Evolutionary conservation across 1,140 invertebrate species (phyloP).

Genomic region (Zaprionus ornatus): DNA sequence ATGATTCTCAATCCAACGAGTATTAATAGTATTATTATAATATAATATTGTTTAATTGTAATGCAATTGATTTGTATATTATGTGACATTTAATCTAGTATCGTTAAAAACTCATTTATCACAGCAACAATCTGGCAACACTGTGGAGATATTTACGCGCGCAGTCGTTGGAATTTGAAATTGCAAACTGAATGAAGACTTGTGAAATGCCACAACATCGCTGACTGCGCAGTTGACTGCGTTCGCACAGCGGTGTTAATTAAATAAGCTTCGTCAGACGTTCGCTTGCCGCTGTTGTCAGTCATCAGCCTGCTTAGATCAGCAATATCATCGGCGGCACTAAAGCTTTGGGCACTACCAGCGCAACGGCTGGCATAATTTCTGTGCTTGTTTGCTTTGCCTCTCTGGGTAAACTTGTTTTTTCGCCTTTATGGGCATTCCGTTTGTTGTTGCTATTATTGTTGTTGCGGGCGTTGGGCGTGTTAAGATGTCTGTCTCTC

Average conservation of each 20-base stretch:
- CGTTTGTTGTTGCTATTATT: constrained; percentile 19
- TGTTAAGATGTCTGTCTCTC: constrained; percentile 26
- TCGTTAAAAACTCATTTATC: background rate
- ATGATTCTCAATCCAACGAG: background rate
- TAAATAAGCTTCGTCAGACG: constrained; percentile 58
- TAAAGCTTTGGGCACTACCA: constrained; percentile 24
- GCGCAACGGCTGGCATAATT: constrained; percentile 35
- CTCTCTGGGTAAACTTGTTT: constrained; percentile 63
- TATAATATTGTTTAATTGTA: background rate
- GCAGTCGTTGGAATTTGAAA: constrained; percentile 14
- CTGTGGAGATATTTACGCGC: constrained; percentile 1
- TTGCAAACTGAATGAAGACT: constrained; percentile 12
- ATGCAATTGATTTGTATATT: background rate
- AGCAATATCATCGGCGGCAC: constrained; percentile 42
- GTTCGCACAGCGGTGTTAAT: constrained; percentile 64
- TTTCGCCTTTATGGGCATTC: constrained; percentile 47
- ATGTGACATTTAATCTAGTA: background rate
- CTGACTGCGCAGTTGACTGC: constrained; percentile 45
- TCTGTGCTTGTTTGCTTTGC: constrained; percentile 46
- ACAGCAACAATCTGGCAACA: constrained; percentile 27
- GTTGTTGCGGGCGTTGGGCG: constrained; percentile 49
- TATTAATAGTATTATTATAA: background rate
- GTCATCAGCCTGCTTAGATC: constrained; percentile 55
- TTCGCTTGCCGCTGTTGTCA: constrained; percentile 42
- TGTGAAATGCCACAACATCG: constrained; percentile 14